Evolutionary conservation across 2,888 invertebrate species (phyloP), one percentile per base, ranked within the genome.

Genomic region (Macaria liturata): DNA sequence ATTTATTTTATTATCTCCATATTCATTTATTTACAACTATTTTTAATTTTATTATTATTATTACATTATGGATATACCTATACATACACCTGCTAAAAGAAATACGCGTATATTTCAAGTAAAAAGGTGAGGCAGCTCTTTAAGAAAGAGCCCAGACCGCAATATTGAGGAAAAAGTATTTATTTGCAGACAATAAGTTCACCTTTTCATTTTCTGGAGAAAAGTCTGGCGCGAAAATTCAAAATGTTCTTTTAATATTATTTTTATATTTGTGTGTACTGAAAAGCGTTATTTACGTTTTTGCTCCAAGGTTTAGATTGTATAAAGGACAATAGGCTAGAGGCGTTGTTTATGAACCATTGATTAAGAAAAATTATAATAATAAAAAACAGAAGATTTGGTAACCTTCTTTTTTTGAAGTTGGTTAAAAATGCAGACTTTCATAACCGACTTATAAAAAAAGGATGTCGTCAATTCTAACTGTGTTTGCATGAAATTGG

Each of bases 111-210:
- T 62, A 62, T 66, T 66, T 68, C 55, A 59, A 31, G 47, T 46
- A 59, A 61, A 72, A 74, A 72, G 70, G 65, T 67, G 57, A 54
- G 61, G 50, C 56, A 47, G 55, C 62, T 62, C 62, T 65, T 70
- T 67, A 55, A 62, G 60, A 63, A 59, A 60, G 53, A 59, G 58
- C 61, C 49, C 49, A 63, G 55, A 46, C 62, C 62, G 52, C 55
- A 59, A 61, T 57, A 59, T 65, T 62, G 59, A 43, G 47, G 45
- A 65, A 60, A 57, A 54, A 57, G 54, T 59, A 55, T 64, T 62
- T 57, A 57, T 61, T 60, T 32, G 43, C 57, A 34, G 34, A 30
- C 44, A 49, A 50, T 52, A 52, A 51, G 49, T 57, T 58, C 47
- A 46, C 48, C 53, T 55, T 60, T 59, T 59, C 54, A 59, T 59